These are phyloP conservation scores for Emesis furor DNA, from an alignment of 2,888 invertebrate species.

Conservation along the genomic window DNA sequence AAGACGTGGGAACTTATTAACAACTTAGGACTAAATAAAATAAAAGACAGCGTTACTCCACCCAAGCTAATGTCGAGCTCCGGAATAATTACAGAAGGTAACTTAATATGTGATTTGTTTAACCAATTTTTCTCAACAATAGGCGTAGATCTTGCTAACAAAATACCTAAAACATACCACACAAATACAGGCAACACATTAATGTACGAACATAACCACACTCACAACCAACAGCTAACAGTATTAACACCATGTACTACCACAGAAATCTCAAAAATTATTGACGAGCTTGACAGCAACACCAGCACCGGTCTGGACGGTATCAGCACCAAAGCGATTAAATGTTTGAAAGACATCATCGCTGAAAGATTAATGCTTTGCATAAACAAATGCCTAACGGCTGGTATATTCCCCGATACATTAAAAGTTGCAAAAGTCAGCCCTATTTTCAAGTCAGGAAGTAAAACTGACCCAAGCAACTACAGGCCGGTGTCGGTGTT, in stretches of 20 bases:
- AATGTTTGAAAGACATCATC: slow-evolving; percentile 49
- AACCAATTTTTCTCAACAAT: slow-evolving; percentile 44
- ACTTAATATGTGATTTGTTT: slow-evolving; percentile 37
- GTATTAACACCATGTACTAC: slow-evolving; percentile 18
- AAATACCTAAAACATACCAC: slow-evolving; percentile 24
- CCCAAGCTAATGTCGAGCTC: slow-evolving; percentile 29
- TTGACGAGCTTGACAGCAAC: slow-evolving; percentile 40
- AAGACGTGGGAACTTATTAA: slow-evolving; percentile 56
- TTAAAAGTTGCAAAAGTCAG: slow-evolving; percentile 43
- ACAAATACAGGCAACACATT: too few relatives aligned
- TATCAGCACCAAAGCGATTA: slow-evolving; percentile 51
- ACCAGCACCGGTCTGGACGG: slow-evolving; percentile 49
- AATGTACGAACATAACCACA: neutral
- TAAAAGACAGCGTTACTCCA: slow-evolving; percentile 30
- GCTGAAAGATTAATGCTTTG: slow-evolving; percentile 19
- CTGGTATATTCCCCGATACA: too few relatives aligned
- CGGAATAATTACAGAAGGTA: slow-evolving; percentile 22
- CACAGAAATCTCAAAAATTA: slow-evolving; percentile 40
- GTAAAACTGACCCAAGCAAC: slow-evolving; percentile 60
- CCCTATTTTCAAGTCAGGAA: slow-evolving; percentile 64
- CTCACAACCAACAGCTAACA: neutral
- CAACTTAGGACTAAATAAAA: slow-evolving; percentile 37
- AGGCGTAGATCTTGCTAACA: slow-evolving; percentile 23
- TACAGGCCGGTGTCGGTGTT: slow-evolving; percentile 63
- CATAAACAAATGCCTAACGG: slow-evolving; percentile 40